Evolutionary conservation across 2,888 invertebrate genomes (phyloP), one percentile per base, ranked within the genome.

Genomic region (Lasius platythorax): DNA sequence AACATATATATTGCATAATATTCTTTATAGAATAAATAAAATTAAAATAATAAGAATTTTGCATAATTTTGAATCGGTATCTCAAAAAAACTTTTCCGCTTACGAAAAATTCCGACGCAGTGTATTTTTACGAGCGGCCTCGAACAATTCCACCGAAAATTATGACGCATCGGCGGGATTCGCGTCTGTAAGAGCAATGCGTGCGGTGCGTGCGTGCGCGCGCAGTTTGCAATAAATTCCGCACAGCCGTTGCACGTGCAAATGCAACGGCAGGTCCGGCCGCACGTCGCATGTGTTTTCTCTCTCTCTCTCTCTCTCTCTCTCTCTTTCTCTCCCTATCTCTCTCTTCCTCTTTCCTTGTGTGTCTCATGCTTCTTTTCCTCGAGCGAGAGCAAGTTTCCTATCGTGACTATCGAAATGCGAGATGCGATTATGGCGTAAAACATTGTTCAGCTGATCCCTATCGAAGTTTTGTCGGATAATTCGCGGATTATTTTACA

Each of bases 101-200:
- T 15, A 15, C 1, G 40, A 56, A 78, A 67, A 78, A 40, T 28
- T 40, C 68, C 6, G 66, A 9, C 37, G 28, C 18, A 8, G n/a
- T 61, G 28, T 58, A 64, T 50, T 78, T 78, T 78, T 78, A 70
- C 79, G 58, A 74, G 40, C 40, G 40, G 23, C 43, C 61, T n/a
- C 76, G 33, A 67, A 83, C 68, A 78, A 78, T 83, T 83, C 78
- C 78, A 30, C 37, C 68, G 56, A 78, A 86, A 89, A 86, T 88
- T 89, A 89, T 87, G 87, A 89, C 79, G 81, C 84, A 84, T 81
- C 75, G 83, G 61, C 75, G 85, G 75, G 81, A 88, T 84, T 70
- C 78, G 53, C 83, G 75, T 46, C n/a, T 79, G 73, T 83, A 75
- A 85, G 78, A 50, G 75, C 66, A 66, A 37, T 75, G 28, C 64